Evolutionary conservation across 2,888 invertebrate genomes (phyloP), one percentile per base, ranked within the genome.

Genomic region (Ophion obscuratus): DNA sequence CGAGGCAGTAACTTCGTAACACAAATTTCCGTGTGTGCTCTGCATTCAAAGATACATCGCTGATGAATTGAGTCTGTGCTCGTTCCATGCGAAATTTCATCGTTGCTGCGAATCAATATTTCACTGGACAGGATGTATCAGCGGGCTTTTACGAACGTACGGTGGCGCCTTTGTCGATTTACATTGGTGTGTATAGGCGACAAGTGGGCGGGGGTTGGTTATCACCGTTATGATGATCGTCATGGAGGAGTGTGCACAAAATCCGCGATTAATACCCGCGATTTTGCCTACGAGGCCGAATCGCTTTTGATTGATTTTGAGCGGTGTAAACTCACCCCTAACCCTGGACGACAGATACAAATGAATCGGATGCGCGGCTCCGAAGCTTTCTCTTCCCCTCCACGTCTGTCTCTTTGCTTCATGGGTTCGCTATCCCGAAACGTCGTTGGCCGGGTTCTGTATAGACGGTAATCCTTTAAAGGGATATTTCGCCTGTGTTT

Each of bases 391-490:
- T 78, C 68, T 73, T 20, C 44, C 81, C 66, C 74, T 31, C 36
- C 77, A 62, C 64, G 47, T 66, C 66, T 62, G 9, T 77, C 40
- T 31, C 79, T 61, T 66, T 78, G 36, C 59, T 76, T 61, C 75
- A 75, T 40, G 59, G 53, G 71, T 57, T 76, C 53, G 17, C 27
- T 62, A 68, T 64, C 57, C 78, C 47, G 74, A 57, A 76, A 78
- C 73, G 83, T 74, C 68, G 62, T 61, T 76, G 70, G 68, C 77
- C 77, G 59, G 88, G 90, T 83, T 79, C 87, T 90, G 88, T 90
- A 91, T 90, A 88, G 90, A 90, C 89, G 92, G 92, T 94, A 93
- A 94, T 93, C 94, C 93, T 92, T 93, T 93, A 93, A 93, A 93
- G 92, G 93, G 93, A 93, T 93, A 89, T 88, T 92, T 91, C 89